Evolutionary conservation across 1,140 invertebrate genomes (phyloP).

Genomic region (Chlorops oryzae): DNA sequence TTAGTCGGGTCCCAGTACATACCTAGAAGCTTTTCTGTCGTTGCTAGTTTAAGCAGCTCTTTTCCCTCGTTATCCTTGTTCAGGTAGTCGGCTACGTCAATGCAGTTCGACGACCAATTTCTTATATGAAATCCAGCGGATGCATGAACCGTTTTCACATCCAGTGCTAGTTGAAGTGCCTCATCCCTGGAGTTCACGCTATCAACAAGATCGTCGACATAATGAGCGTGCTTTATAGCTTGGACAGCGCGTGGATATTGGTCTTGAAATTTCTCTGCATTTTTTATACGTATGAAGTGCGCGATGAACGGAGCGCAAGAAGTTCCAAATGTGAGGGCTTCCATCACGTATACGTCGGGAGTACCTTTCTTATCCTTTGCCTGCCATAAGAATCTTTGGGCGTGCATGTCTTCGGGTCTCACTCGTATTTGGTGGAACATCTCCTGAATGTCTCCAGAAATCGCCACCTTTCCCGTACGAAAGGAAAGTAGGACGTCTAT

Average conservation of each 20-base stretch:
- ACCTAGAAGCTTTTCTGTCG: conserved; percentile 7
- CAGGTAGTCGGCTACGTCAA: too few species aligned
- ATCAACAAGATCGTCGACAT: conserved; percentile 10
- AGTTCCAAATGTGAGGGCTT: not conserved
- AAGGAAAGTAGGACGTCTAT: not conserved
- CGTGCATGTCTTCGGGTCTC: not conserved
- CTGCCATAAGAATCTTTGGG: conserved; percentile 8
- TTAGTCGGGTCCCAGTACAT: too few species aligned
- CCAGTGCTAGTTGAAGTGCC: too few species aligned
- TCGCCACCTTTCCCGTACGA: not conserved
- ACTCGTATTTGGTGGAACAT: conserved; percentile 5
- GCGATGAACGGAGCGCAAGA: not conserved
- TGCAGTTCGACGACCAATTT: conserved; percentile 5
- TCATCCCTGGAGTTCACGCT: too few species aligned
- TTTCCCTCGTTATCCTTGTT: not conserved
- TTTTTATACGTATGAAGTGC: not conserved
- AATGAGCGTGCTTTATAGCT: not conserved
- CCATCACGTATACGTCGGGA: conserved; percentile 2
- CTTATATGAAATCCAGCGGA: not conserved
- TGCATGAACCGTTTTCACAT: conserved; percentile 4
- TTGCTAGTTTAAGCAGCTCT: not conserved
- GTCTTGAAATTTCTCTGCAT: not conserved
- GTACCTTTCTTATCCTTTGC: not conserved
- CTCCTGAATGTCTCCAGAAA: conserved; percentile 2
- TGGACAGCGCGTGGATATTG: not conserved